phyloP scores from a whole-genome alignment of 2,113 vertebrate genomes.

The Lota lota region DNA sequence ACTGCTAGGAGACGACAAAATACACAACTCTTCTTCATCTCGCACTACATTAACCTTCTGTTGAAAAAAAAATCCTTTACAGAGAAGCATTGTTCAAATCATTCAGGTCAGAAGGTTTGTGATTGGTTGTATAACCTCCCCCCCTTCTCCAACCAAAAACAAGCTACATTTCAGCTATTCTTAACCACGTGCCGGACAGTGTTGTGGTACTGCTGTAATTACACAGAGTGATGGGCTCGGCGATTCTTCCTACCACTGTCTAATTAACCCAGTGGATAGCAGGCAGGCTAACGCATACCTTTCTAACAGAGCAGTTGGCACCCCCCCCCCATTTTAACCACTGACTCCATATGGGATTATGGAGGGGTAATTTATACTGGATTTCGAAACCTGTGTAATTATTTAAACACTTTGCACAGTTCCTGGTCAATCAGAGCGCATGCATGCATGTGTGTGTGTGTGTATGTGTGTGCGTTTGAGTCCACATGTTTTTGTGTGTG shows the following conservation, averaged over 20 bases:
- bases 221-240: constrained; percentile 21
- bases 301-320: background rate
- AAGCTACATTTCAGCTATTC: background rate
- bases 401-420: background rate
- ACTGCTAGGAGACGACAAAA: too few relatives aligned
- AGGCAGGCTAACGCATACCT: constrained; percentile 26
- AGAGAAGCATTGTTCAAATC: too few relatives aligned
- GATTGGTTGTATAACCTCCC: too few relatives aligned
- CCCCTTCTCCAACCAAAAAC: constrained; percentile 6
- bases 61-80: too few relatives aligned
- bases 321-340: constrained; percentile 8
- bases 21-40: too few relatives aligned
- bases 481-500: background rate
- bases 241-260: constrained; percentile 12
- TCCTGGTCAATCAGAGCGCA: background rate
- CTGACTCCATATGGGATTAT: background rate
- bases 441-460: constrained; percentile 7
- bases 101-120: too few relatives aligned
- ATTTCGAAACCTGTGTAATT: background rate
- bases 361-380: background rate
- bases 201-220: constrained; percentile 29
- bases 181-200: constrained; percentile 7
- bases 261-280: constrained; percentile 18
- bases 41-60: too few relatives aligned
- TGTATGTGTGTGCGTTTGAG: background rate